Conservation (phyloP, 1,140 invertebrate species). For the Carposina sasakii region DNA sequence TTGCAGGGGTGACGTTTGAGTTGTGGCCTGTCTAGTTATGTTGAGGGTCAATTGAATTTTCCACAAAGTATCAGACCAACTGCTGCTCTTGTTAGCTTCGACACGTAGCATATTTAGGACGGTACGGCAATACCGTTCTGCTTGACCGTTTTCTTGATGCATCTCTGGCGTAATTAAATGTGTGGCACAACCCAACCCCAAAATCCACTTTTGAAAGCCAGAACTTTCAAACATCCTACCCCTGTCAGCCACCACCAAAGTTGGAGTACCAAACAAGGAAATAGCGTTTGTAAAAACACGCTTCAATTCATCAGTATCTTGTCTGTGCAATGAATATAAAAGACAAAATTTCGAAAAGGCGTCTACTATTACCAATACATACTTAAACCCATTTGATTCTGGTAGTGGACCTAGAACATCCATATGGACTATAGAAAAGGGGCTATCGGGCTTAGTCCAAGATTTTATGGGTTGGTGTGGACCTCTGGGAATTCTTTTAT, state of each 20-base stretch:
- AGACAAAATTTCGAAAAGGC: constrained; percentile 5
- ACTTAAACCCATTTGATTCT: constrained; percentile 5
- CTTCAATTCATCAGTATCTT: constrained; percentile 2
- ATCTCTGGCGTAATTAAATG: too few species aligned
- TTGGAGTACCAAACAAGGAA: constrained; percentile 7
- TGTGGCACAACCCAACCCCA: too few species aligned
- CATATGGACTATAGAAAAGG: constrained; percentile 21
- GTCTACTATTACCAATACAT: constrained; percentile 16
- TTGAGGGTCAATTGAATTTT: too few species aligned
- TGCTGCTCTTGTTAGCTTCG: too few species aligned
- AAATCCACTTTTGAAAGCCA: neutral
- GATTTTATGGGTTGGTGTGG: too few species aligned
- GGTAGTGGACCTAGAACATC: constrained; percentile 21
- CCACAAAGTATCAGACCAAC: too few species aligned
- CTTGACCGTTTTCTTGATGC: too few species aligned
- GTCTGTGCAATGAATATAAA: constrained; percentile 3
- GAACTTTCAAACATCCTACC: constrained; percentile 7
- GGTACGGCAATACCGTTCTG: too few species aligned
- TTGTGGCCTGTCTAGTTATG: too few species aligned
- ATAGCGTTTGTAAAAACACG: constrained; percentile 11
- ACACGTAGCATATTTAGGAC: too few species aligned
- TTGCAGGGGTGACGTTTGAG: too few species aligned
- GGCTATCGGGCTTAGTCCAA: constrained; percentile 11
- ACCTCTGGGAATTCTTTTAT: too few species aligned
- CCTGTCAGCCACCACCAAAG: constrained; percentile 1